A percentile compares a stretch with the other conserved stretches of the same genome.
Evolutionary conservation across 2,797 vertebrate genomes (phyloP).

Genomic region (Pangasius djambal): DNA sequence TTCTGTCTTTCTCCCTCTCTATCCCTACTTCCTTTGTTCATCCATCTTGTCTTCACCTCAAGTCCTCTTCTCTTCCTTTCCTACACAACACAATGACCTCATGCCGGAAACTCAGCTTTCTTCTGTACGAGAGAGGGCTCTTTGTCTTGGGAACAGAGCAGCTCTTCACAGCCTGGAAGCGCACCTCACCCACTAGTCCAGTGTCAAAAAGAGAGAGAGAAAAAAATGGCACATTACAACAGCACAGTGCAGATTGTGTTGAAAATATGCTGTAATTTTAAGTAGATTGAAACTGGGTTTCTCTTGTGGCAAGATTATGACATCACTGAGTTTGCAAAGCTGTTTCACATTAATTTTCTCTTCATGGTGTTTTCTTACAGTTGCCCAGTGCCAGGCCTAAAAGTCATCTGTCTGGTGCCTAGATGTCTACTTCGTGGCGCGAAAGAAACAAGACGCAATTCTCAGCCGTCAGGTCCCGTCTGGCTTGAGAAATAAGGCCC

Average conservation of each 20-base stretch:
- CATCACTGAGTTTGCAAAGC: slow-evolving; percentile 35
- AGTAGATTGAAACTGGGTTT: slow-evolving; percentile 4
- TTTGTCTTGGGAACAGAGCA: slow-evolving; percentile 78
- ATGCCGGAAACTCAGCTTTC: slow-evolving; percentile 83
- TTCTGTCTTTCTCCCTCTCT: slow-evolving; percentile 47
- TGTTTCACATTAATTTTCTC: slow-evolving; percentile 48
- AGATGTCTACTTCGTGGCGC: slow-evolving; percentile 46
- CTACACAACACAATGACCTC: slow-evolving; percentile 82
- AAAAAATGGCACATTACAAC: slow-evolving; percentile 57
- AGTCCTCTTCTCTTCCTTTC: slow-evolving; percentile 77
- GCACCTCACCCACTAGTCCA: slow-evolving; percentile 72
- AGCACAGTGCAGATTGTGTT: slow-evolving; percentile 14
- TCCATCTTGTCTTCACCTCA: slow-evolving; percentile 75
- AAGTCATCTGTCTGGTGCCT: slow-evolving; percentile 51
- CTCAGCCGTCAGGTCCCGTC: slow-evolving; percentile 48
- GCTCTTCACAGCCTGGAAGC: slow-evolving; percentile 77
- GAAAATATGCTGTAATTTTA: slow-evolving; percentile 8
- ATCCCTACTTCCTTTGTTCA: slow-evolving; percentile 19
- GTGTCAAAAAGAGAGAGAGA: slow-evolving; percentile 49
- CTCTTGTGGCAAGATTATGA: slow-evolving; percentile 42
- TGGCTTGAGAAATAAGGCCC: slow-evolving; percentile 47
- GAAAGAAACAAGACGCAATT: slow-evolving; percentile 53
- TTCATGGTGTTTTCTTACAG: slow-evolving; percentile 47
- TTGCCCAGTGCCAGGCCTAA: slow-evolving; percentile 45
- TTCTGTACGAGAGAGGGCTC: slow-evolving; percentile 78